A percentile compares a stretch with the other conserved stretches of the same genome.
These are phyloP conservation scores for Standfussiana lucernea DNA, from an alignment of 2,888 invertebrate species.

Conservation along the genomic window DNA sequence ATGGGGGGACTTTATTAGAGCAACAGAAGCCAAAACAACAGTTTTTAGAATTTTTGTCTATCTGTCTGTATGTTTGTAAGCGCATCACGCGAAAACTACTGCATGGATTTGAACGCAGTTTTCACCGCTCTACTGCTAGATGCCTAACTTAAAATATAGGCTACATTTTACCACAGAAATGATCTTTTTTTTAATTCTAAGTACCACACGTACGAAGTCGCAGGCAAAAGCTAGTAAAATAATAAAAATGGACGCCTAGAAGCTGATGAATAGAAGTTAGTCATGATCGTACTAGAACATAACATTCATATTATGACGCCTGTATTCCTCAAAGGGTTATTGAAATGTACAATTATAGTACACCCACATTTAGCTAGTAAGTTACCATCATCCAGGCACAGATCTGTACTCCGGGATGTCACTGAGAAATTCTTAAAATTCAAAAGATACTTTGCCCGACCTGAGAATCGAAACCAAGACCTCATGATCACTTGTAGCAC, in stretches of 20 bases:
- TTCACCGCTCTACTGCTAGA: too few species aligned
- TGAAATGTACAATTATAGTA: neutral
- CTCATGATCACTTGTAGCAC: neutral
- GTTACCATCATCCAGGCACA: neutral
- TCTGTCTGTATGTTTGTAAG: too few species aligned
- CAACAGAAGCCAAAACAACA: too few species aligned
- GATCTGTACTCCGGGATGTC: neutral
- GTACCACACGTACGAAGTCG: too few species aligned
- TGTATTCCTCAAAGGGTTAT: neutral
- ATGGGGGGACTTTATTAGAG: too few species aligned
- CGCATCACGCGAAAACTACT: too few species aligned
- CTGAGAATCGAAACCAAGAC: neutral
- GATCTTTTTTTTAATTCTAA: too few species aligned
- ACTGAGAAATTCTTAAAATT: neutral
- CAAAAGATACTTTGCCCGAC: neutral
- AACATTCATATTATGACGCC: neutral
- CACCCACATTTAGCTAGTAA: neutral
- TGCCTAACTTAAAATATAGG: too few species aligned
- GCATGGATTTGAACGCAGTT: too few species aligned
- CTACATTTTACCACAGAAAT: too few species aligned
- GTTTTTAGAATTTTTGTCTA: too few species aligned
- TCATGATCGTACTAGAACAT: neutral
- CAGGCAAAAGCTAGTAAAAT: too few species aligned
- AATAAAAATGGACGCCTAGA: neutral
- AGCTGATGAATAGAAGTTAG: neutral